Evolutionary conservation across 2,797 vertebrate species (phyloP), one percentile per base, ranked within the genome.

Genomic region (Rhinoraja longicauda): DNA sequence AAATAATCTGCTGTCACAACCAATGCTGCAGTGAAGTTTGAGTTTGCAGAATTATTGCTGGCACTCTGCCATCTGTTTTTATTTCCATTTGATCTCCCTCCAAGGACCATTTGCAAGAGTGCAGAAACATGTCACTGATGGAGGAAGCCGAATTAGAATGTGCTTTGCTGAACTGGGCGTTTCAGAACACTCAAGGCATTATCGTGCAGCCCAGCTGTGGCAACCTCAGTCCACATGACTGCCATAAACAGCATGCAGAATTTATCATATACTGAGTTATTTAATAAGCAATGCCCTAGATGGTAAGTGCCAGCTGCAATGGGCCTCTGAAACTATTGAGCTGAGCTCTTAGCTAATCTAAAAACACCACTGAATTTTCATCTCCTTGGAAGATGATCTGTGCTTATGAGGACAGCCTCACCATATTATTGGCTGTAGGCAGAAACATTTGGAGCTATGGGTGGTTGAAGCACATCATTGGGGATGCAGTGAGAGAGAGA

Each of bases 61-160:
- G 96, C 97, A 96, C 96, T 95, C 96, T 97, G 98, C 98, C 98
- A 95, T 96, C 96, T 95, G 96, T 97, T 98, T 95, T 95, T 97
- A 96, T 97, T 98, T 95, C 95, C 96, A 96, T 97, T 98, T 97
- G 97, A 98, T 98, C 97, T 97, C 97, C 95, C 97, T 98, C 97
- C 95, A 96, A 97, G 98, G 97, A 96, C 95, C 96, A 96, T 97
- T 97, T 97, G 96, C 95, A 97, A 98, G 97, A 99, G 98, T 99
- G 99, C 98, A 98, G 99, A 99, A 98, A 97, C 98, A 97, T 99
- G 98, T 99, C 97, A 96, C 96, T 97, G 96, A 97, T 97, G 96
- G 95, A 98, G 72, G 70, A 12, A 45, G 24, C 12, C n/a, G 70
- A 92, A 73, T 92, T 96, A 96, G 97, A 97, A 97, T 98, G 98